A percentile compares a stretch with the other conserved stretches of the same genome.
Evolutionary conservation across 2,797 vertebrate genomes (phyloP).

Genomic region (Furcifer pardalis): DNA sequence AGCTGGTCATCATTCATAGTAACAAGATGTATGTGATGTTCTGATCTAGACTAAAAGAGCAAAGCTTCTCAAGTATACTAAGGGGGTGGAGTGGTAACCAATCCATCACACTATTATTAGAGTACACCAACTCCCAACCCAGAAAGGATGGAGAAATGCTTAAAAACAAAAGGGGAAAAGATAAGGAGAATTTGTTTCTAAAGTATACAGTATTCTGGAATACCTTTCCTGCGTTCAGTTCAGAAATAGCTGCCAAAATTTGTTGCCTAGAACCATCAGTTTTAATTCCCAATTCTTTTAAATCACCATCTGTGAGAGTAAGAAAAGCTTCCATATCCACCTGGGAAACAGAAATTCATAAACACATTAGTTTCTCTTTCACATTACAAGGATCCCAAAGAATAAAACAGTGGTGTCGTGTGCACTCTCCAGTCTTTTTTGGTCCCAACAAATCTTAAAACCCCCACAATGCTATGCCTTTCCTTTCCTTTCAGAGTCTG

Average conservation of each 20-base stretch:
- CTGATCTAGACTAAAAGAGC: background rate
- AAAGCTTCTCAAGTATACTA: background rate
- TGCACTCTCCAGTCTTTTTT: background rate
- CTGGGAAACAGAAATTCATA: slow-evolving; percentile 66
- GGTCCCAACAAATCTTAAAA: background rate
- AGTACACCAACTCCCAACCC: background rate
- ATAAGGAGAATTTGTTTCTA: background rate
- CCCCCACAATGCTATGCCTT: background rate
- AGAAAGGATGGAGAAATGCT: background rate
- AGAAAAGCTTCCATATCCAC: slow-evolving; percentile 99
- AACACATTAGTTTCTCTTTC: background rate
- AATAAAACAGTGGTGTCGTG: background rate
- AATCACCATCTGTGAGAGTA: slow-evolving; percentile 93
- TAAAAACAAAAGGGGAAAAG: background rate
- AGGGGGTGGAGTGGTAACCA: background rate
- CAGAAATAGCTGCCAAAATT: slow-evolving; percentile 95
- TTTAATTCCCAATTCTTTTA: slow-evolving; percentile 97
- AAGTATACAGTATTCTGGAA: background rate
- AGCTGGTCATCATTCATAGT: background rate
- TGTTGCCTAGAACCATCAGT: slow-evolving; percentile 95
- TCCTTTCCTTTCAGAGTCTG: background rate
- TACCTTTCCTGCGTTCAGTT: slow-evolving; percentile 98
- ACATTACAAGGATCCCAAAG: background rate
- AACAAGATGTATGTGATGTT: background rate
- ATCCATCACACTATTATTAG: background rate